Evolutionary conservation across 2,113 vertebrate genomes (phyloP).

Genomic region (Psettodes erumei): DNA sequence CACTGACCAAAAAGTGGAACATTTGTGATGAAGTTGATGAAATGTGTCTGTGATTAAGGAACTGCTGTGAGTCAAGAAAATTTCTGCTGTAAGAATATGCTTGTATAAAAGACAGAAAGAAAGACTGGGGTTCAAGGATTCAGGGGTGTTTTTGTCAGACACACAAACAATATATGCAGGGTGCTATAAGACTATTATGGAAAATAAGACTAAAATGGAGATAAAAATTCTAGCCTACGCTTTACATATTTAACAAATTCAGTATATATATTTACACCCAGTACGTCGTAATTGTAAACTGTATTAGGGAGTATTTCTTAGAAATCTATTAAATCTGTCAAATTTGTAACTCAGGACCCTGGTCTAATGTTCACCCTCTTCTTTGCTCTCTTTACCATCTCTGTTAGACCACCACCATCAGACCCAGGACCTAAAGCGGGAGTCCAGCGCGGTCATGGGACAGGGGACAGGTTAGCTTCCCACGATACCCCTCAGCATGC

Average conservation of each 20-base stretch:
- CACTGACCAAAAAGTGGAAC: background rate
- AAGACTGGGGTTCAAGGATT: background rate
- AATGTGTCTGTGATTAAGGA: conserved; percentile 1
- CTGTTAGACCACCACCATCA: conserved; percentile 71
- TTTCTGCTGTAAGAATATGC: background rate
- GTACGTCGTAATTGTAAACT: no score
- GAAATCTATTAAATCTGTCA: no score
- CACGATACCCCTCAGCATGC: conserved; percentile 69
- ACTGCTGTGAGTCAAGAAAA: background rate
- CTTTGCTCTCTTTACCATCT: conserved; percentile 44
- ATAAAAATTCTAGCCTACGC: background rate
- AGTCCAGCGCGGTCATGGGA: conserved; percentile 67
- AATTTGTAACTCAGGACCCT: background rate
- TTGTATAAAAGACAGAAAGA: background rate
- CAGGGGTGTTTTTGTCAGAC: background rate
- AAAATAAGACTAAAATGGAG: background rate
- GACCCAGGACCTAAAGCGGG: conserved; percentile 77
- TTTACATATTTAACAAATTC: no score
- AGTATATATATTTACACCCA: no score
- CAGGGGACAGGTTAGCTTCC: conserved; percentile 78
- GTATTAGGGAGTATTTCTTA: no score
- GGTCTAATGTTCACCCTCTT: conserved; percentile 1
- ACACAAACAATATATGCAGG: background rate
- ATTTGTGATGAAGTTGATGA: conserved; percentile 7
- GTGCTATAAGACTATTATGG: background rate